Base-by-base conservation (phyloP, 2,888 invertebrate genomes). In the Limenitis camilla region DNA sequence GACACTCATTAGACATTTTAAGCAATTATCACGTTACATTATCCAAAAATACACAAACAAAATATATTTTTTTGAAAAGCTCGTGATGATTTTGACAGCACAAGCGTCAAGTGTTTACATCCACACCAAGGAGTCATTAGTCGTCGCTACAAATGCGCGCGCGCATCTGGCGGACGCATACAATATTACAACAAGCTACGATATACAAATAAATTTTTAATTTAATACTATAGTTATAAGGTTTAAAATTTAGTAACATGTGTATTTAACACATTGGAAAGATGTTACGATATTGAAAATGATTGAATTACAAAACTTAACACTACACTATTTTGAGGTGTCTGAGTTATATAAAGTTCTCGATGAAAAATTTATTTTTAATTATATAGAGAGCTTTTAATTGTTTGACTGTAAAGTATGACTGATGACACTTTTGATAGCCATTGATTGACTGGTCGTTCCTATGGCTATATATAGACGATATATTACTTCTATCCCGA, bases 111-210 rank as follows among this genome's bases (percentile, higher is more conserved):
- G 72, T 81, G 81, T 78, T 82, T 79, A 83, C 80, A 78, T 86
- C 85, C 77, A 82, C 86, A 73, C 80, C 70, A 65, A 68, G 72
- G 67, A 74, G 76, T 82, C 85, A 86, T 87, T 86, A 87, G 87
- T 83, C 77, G 78, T 72, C 79, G 74, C 71, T 69, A 71, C 72
- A 63, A 67, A 67, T 68, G 69, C 70, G 69, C 65, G 60, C 52
- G 67, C 73, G 72, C 86, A 86, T 85, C 82, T 87, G 85, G 76
- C 68, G 62, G 66, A 78, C 66, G 69, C 65, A 72, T 79, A 74
- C 65, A 66, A 65, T 64, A 64, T 61, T 38, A 36, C 53, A 41
- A 46, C 52, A 43, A 53, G 47, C 27, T 40, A 48, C 41, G 27
- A 30, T 28, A 36, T 45, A 6, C 45, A 31, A 6, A 6, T 10